phyloP scores from a whole-genome alignment of 1,140 invertebrate genomes.

The Euborellia annulipes region DNA sequence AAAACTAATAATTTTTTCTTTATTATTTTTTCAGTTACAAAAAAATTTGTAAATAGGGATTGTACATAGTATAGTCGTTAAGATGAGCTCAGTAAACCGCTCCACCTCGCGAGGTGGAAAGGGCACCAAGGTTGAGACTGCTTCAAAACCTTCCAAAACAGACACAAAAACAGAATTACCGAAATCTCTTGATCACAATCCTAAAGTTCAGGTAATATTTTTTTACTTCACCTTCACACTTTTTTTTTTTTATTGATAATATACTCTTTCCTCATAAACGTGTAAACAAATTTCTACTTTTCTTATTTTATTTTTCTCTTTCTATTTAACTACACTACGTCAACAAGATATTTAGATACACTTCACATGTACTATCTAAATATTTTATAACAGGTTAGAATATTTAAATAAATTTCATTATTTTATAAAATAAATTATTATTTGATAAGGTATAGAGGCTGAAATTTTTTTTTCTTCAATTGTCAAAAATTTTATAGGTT shows the following conservation, averaged over 20 bases:
- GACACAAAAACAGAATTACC: constrained; percentile 13
- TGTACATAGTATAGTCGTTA: constrained; percentile 28
- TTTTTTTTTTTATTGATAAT: not conserved
- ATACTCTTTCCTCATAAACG: too few species aligned
- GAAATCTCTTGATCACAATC: constrained; percentile 15
- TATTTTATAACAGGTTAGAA: too few species aligned
- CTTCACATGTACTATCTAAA: too few species aligned
- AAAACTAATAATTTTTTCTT: not conserved
- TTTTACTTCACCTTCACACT: not conserved
- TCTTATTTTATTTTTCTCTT: not conserved
- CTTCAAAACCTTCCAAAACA: constrained; percentile 21
- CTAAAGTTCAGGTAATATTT: constrained; percentile 17
- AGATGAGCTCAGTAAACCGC: constrained; percentile 28
- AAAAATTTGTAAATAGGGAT: constrained; percentile 25
- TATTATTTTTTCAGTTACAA: not conserved
- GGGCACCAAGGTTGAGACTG: constrained; percentile 26
- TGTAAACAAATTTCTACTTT: not conserved
- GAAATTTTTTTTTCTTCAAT: too few species aligned
- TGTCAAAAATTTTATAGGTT: too few species aligned
- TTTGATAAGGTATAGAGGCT: too few species aligned
- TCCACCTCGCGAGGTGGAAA: constrained; percentile 28
- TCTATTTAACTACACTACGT: too few species aligned
- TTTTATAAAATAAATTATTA: too few species aligned
- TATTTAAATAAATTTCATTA: too few species aligned
- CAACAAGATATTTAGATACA: too few species aligned